Percentiles rank a stretch among this genome's conserved stretches.
phyloP scores from a whole-genome alignment of 1,140 invertebrate genomes.

The Bombus affinis region DNA sequence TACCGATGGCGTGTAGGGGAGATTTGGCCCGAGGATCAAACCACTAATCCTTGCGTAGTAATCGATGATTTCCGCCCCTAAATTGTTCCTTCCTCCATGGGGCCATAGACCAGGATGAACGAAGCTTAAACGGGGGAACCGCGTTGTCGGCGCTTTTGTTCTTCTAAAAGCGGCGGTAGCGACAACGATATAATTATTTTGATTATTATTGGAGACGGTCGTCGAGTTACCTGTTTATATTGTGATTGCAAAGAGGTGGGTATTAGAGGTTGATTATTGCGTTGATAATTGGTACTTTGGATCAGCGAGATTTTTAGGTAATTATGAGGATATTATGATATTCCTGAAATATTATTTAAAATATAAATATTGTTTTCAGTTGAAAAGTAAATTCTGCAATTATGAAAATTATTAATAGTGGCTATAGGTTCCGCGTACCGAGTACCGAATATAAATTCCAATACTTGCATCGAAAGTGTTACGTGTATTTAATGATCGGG shows the following conservation, averaged over 20 bases:
- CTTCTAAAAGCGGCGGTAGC: constrained; percentile 18
- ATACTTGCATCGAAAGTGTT: no score
- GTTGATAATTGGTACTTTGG: background rate
- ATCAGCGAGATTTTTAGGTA: no score
- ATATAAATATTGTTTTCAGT: background rate
- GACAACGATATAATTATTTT: constrained; percentile 58
- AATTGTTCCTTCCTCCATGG: constrained; percentile 66
- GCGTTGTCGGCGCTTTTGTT: constrained; percentile 51
- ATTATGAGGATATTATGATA: no score
- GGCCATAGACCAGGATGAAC: constrained; percentile 26
- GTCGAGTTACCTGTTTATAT: background rate
- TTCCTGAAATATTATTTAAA: no score
- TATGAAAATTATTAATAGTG: no score
- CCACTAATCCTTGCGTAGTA: constrained; percentile 73
- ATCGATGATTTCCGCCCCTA: constrained; percentile 75
- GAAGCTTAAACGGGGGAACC: constrained; percentile 50
- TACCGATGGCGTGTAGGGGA: constrained; percentile 55
- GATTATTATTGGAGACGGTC: constrained; percentile 26
- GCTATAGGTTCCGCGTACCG: no score
- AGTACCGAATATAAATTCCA: no score
- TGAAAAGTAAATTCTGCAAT: background rate
- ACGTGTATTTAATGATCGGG: no score
- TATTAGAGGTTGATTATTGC: background rate
- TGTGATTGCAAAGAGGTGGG: background rate
- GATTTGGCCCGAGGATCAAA: constrained; percentile 65